These are phyloP conservation scores for Aulostomus chinensis DNA, from an alignment of 2,797 vertebrate species.

Conservation along the genomic window DNA sequence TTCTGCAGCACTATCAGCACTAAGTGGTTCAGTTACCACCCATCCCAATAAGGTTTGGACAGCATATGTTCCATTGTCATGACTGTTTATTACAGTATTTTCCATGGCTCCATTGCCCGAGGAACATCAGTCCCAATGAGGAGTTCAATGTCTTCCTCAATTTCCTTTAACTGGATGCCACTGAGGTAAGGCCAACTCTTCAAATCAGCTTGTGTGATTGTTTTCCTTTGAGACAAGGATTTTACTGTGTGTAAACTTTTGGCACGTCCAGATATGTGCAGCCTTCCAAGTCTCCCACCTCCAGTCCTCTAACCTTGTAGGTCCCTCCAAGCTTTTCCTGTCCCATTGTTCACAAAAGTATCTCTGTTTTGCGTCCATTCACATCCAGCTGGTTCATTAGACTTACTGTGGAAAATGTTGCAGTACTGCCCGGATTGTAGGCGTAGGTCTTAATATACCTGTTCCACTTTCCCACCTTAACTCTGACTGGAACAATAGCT, in stretches of 20 bases:
- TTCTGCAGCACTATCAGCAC: too few relatives aligned
- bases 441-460: not conserved
- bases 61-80: conserved; percentile 9
- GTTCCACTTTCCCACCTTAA: not conserved
- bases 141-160: not conserved
- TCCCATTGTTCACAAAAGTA: not conserved
- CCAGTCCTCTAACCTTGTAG: conserved; percentile 12
- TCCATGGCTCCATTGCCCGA: conserved; percentile 13
- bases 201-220: not conserved
- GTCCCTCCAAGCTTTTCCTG: conserved; percentile 7
- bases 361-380: not conserved
- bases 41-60: conserved; percentile 12
- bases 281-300: conserved; percentile 7
- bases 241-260: conserved; percentile 7
- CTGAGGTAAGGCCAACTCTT: conserved; percentile 6
- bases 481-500: conserved; percentile 2
- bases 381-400: not conserved
- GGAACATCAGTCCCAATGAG: conserved; percentile 9
- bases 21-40: conserved; percentile 17
- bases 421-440: not conserved
- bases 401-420: not conserved
- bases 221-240: conserved; percentile 23
- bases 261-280: conserved; percentile 4
- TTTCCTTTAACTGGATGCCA: not conserved
- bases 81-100: conserved; percentile 13